Evolutionary conservation across 2,113 vertebrate genomes (phyloP).

Genomic region (Pontoporia blainvillei): DNA sequence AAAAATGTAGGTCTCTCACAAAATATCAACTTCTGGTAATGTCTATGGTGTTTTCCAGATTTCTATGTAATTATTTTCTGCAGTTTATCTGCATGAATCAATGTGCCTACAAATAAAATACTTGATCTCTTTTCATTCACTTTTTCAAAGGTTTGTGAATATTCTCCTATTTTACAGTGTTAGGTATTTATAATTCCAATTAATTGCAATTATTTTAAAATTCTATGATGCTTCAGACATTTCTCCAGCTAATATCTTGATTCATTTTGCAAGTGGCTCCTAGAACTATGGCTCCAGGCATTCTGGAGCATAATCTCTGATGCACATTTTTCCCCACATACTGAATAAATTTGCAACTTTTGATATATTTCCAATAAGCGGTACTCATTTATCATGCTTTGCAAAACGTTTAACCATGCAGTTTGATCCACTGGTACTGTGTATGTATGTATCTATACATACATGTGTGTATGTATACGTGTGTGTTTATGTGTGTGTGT

Average conservation of each 20-base stretch:
- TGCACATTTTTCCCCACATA: neutral
- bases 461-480: neutral
- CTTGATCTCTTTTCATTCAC: neutral
- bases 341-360: neutral
- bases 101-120: neutral
- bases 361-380: neutral
- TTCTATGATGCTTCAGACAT: neutral
- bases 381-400: neutral
- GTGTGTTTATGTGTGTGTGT: neutral
- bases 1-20: slow-evolving; percentile 11
- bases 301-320: neutral
- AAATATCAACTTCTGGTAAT: neutral
- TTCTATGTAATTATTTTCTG: slow-evolving; percentile 1
- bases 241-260: neutral
- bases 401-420: neutral
- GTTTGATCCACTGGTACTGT: neutral
- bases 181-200: neutral
- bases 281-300: neutral
- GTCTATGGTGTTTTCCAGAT: neutral
- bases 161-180: neutral
- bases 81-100: neutral
- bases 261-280: neutral
- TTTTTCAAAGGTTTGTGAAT: neutral
- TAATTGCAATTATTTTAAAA: neutral
- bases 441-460: neutral